A percentile compares a stretch with the other conserved stretches of the same genome.
Evolutionary conservation across 2,888 invertebrate genomes (phyloP).

Genomic region (Ferrisia virgata): DNA sequence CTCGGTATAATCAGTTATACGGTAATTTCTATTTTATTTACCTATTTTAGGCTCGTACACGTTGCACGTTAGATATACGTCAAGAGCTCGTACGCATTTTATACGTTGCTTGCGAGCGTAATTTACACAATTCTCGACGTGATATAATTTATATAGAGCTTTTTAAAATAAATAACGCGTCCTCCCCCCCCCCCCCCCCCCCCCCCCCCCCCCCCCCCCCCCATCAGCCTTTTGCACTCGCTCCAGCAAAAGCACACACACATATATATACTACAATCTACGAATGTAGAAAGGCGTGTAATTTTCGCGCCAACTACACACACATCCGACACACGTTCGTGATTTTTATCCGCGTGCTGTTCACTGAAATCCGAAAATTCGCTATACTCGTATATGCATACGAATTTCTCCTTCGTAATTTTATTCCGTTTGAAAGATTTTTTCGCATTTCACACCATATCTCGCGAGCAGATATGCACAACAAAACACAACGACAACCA

Average conservation of each 20-base stretch:
- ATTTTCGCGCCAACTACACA: background rate
- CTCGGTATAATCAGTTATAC: background rate
- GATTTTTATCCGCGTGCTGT: background rate
- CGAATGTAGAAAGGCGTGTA: background rate
- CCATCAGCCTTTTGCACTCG: no score
- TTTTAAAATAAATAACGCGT: background rate
- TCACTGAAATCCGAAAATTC: background rate
- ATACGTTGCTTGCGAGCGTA: background rate
- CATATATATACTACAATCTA: background rate
- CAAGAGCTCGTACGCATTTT: background rate
- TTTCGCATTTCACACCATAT: background rate
- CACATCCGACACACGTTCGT: background rate
- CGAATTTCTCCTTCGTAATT: background rate
- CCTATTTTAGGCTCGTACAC: background rate
- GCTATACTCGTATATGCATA: no score
- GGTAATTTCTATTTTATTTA: background rate
- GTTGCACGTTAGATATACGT: background rate
- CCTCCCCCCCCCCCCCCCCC: background rate
- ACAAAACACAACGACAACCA: no score
- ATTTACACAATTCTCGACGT: background rate
- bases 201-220: background rate
- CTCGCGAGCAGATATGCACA: background rate
- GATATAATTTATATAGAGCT: background rate
- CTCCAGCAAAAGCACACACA: no score
- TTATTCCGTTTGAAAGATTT: slow-evolving; percentile 2